These are phyloP conservation scores for Gnathonemus echidnorhynchus DNA, from an alignment of 2,113 vertebrate species.

Conservation along the genomic window DNA sequence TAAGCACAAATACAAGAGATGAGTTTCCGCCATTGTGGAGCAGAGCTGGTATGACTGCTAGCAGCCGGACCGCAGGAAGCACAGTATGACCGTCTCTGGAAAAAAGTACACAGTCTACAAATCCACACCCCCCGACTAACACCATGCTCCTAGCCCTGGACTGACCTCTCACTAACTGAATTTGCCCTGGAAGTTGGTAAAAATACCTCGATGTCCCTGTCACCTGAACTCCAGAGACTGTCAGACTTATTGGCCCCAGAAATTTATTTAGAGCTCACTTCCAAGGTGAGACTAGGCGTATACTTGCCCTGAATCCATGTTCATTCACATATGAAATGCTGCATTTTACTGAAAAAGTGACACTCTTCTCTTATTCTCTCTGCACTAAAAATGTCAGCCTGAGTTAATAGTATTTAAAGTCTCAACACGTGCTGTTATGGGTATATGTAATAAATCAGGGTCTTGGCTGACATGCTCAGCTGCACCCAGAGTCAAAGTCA, in stretches of 20 bases:
- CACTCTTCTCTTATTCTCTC: not conserved
- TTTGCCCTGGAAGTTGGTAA: constrained; percentile 54
- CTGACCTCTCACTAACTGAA: not conserved
- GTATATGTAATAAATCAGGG: not conserved
- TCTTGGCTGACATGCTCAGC: not conserved
- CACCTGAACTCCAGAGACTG: not conserved
- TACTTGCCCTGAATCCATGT: not conserved
- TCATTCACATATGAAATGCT: not conserved
- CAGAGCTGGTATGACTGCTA: constrained; percentile 99
- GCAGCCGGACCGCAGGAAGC: constrained; percentile 74
- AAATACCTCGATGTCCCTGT: constrained; percentile 79
- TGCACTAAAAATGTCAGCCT: not conserved
- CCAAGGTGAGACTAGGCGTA: constrained; percentile 11
- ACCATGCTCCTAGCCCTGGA: not conserved
- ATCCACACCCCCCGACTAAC: constrained; percentile 52
- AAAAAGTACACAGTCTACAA: constrained; percentile 58
- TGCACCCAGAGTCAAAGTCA: not conserved
- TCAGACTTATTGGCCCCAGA: not conserved
- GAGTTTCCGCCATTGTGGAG: constrained; percentile 98
- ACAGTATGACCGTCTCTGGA: constrained; percentile 58
- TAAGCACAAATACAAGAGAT: constrained; percentile 96
- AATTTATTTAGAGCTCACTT: constrained; percentile 15
- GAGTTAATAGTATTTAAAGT: not conserved
- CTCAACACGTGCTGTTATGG: not conserved
- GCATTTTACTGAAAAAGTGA: not conserved